phyloP scores from a whole-genome alignment of 2,888 invertebrate genomes.

The Pyrrhia umbra region DNA sequence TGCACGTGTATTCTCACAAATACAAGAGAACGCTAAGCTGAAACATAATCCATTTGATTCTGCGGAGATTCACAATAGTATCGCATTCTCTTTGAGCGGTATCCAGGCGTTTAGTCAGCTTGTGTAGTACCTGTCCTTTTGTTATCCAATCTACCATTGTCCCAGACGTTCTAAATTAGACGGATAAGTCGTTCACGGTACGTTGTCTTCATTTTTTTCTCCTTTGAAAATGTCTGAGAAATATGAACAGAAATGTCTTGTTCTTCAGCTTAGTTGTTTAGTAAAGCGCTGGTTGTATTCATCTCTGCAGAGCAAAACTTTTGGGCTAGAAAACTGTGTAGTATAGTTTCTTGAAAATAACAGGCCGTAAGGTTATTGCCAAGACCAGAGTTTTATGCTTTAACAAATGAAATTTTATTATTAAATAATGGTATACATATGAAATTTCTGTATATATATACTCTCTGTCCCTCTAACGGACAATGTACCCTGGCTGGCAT shows the following conservation, averaged over 20 bases:
- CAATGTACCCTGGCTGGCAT: too few species aligned
- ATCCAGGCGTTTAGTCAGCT: conserved; percentile 18
- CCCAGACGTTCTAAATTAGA: conserved; percentile 18
- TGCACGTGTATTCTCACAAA: conserved; percentile 3
- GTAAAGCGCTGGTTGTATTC: not conserved
- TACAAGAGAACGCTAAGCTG: conserved; percentile 8
- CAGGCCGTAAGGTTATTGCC: too few species aligned
- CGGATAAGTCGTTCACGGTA: not conserved
- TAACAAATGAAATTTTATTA: too few species aligned
- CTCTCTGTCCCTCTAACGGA: too few species aligned
- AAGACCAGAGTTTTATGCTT: too few species aligned
- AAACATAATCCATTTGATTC: conserved; percentile 31
- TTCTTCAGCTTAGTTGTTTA: not conserved
- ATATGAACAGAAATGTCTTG: not conserved
- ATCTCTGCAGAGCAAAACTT: not conserved
- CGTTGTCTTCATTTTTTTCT: not conserved
- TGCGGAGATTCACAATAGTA: conserved; percentile 12
- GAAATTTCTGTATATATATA: too few species aligned
- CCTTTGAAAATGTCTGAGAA: not conserved
- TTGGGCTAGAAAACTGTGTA: too few species aligned
- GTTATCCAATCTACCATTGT: conserved; percentile 28
- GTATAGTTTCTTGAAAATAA: too few species aligned
- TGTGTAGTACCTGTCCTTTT: conserved; percentile 23
- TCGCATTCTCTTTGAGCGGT: conserved; percentile 36
- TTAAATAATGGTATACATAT: too few species aligned